Conservation (phyloP, 2,797 vertebrate species). For the Myotis vivesi region DNA sequence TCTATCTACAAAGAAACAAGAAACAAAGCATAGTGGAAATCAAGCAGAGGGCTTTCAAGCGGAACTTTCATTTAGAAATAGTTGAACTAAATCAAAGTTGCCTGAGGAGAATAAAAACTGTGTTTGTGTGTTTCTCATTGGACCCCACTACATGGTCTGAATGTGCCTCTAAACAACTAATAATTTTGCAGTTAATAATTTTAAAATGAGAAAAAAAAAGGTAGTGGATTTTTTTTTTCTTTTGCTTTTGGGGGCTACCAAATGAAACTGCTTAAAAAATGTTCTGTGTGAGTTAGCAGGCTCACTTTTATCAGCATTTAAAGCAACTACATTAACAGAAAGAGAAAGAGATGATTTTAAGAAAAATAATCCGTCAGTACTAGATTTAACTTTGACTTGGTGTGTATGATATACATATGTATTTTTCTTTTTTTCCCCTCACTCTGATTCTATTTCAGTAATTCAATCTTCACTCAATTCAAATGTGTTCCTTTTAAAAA, state of each 20-base stretch:
- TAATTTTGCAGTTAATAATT: neutral
- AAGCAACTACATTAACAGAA: neutral
- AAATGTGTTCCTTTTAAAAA: conserved; percentile 14
- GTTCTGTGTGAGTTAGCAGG: neutral
- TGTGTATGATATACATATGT: neutral
- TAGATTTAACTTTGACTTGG: neutral
- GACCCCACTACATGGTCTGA: neutral
- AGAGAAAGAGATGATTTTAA: neutral
- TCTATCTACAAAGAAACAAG: neutral
- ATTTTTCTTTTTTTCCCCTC: neutral
- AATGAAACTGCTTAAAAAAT: neutral
- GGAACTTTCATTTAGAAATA: neutral
- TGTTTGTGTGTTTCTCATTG: neutral
- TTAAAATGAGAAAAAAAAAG: neutral
- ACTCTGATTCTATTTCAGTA: neutral
- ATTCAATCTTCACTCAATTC: neutral
- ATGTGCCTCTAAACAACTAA: neutral
- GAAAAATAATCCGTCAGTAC: neutral
- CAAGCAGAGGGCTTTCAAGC: neutral
- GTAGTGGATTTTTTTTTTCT: neutral
- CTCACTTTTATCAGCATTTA: neutral
- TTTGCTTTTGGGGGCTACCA: neutral
- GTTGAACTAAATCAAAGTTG: conserved; percentile 31
- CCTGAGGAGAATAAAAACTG: neutral
- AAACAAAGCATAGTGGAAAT: neutral